These are phyloP conservation scores for Entomobrya proxima DNA, from an alignment of 2,888 invertebrate species.

Conservation along the genomic window DNA sequence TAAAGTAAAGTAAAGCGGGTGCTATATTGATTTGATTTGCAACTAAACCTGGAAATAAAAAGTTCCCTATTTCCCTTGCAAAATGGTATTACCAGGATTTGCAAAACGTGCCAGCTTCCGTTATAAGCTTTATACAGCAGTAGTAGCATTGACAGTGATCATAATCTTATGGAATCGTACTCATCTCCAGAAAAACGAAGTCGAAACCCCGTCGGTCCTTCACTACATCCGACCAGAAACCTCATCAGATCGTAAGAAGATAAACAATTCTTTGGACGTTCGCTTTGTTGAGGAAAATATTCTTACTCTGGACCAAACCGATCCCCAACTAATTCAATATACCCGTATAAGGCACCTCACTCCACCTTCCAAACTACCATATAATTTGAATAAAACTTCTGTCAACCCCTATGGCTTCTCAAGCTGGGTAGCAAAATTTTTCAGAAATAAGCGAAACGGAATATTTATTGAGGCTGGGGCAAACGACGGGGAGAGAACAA, in stretches of 20 bases:
- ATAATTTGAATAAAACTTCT: background rate
- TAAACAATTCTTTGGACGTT: background rate
- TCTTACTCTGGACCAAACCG: background rate
- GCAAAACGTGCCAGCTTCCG: background rate
- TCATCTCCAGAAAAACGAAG: too few species aligned
- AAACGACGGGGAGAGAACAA: background rate
- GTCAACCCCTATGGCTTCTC: background rate
- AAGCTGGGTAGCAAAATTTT: slow-evolving; percentile 26
- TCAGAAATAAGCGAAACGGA: slow-evolving; percentile 30
- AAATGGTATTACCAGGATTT: too few species aligned
- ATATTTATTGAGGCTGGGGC: slow-evolving; percentile 61
- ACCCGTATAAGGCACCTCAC: background rate
- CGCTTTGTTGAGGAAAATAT: slow-evolving; percentile 26
- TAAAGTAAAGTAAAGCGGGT: too few species aligned
- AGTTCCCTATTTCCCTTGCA: too few species aligned
- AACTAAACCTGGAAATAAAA: too few species aligned
- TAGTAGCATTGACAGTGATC: background rate
- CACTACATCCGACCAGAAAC: background rate
- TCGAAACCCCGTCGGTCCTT: too few species aligned
- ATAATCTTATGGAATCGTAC: background rate
- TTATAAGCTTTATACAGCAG: background rate
- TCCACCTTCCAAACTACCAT: slow-evolving; percentile 50
- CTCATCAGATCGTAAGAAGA: too few species aligned
- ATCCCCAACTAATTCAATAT: background rate
- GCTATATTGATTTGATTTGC: too few species aligned